Base-by-base conservation (phyloP, 2,888 invertebrate genomes). In the Celastrina argiolus region DNA sequence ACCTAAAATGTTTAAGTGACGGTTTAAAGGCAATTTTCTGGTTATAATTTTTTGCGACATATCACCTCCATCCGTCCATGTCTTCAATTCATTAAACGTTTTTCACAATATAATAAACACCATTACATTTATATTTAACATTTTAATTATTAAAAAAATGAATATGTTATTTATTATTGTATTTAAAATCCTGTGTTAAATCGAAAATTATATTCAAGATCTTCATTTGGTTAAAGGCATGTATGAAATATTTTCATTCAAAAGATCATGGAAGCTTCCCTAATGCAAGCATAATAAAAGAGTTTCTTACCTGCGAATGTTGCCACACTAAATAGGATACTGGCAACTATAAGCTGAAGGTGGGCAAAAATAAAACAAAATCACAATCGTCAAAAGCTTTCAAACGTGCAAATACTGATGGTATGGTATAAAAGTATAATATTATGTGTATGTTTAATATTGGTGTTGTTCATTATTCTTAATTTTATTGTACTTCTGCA, bases 301-400 rank as follows among this genome's bases (percentile, higher is more conserved):
- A 70, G 73, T 74, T 67, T 82, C 88, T 88, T 87, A 87, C 88
- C 87, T 85, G 75, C 67, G 72, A 75, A 74, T 78, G 81, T 81
- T 79, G 82, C 80, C 78, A 80, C 76, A 74, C 74, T 76, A 70
- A 73, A 71, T 76, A 78, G 72, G 75, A 77, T 77, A 75, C 76
- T 81, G 78, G 81, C 80, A 82, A 81, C 79, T 82, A 78, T 77
- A 78, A 79, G 76, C 78, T 75, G 77, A 75, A 75, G 74, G 14
- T 14, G 76, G 78, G 76, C 74, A 72, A 76, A 81, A 89, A 88
- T 85, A 87, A 89, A 91, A 89, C 88, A 84, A 87, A 87, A 88
- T 90, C 91, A 90, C 91, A 91, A 90, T 90, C 90, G 88, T 88
- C 82, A 88, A 89, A 91, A 90, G 91, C 91, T 90, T 91, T 91